Base-by-base conservation (phyloP, 2,888 invertebrate genomes). In the Plebejus melissa region DNA sequence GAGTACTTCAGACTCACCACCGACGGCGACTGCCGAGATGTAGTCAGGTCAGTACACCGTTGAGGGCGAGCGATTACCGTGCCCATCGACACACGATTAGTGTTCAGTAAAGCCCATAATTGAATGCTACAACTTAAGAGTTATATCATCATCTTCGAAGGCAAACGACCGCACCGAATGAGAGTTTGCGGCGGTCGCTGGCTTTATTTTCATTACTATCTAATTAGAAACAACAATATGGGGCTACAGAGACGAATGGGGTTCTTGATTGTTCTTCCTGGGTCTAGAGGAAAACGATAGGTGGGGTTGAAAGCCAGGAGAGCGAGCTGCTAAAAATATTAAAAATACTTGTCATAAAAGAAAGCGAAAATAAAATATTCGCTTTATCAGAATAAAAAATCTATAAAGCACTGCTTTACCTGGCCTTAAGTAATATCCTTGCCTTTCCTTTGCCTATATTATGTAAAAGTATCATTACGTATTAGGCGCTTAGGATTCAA, bases 1-100 rank as follows among this genome's bases (percentile, higher is more conserved):
- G 98, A 98, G 90, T 98, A 98, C 94, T 98, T 98, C 95, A 95
- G 98, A 80, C 94, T 98, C 82, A 94, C 95, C 80, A 95, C 96
- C 75, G 97, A 97, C 41, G 96, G 96, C 79, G 98, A 98, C 91
- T 98, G 98, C 91, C 95, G 98, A 83, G 98, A 98, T 89, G 98
- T 98, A 81, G 98, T 98, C 85, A 97, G 98, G 97, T 98, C 94
- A 94, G 88, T 80, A 13, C 28, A 13, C 6, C 65, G 16, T 6
- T 28, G 4, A 28, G 11, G 60, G 65, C 13, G 28, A 65, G 13
- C 60, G 60, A 60, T 60, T 60, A 60, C 65, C 65, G 2, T 65
- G 32, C 11, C 65, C 60, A 0, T 22, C 28, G 28, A 7, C 9
- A 9, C 28, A 6, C 7, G 7, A 65, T 32, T 32, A 13, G 5